Evolutionary conservation across 2,113 vertebrate genomes (phyloP).

Genomic region (Hypocryptadius cinnamomeus): DNA sequence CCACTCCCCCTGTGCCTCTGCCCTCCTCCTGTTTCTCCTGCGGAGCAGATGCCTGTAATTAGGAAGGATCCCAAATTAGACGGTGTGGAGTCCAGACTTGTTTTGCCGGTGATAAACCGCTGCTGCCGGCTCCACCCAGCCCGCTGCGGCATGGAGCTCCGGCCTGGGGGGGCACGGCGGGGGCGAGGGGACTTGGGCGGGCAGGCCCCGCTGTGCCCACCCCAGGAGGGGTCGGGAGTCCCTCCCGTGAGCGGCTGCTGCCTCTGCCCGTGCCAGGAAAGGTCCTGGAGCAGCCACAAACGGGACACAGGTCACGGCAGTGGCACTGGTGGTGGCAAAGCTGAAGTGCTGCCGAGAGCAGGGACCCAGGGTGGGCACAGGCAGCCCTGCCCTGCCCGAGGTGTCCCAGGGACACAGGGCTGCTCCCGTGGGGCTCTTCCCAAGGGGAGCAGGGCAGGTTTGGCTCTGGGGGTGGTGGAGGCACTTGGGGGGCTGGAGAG

Average conservation of each 20-base stretch:
- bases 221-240: background rate
- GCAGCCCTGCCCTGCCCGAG: background rate
- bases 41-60: background rate
- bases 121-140: background rate
- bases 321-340: background rate
- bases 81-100: background rate
- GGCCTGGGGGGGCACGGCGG: accelerated
- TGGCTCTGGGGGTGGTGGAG: background rate
- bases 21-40: background rate
- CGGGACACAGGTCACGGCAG: accelerated
- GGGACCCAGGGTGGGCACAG: background rate
- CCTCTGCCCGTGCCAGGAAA: background rate
- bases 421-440: accelerated
- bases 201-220: background rate
- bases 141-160: background rate
- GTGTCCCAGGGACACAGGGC: background rate
- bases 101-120: background rate
- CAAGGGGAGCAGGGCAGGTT: accelerated
- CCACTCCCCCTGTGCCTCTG: background rate
- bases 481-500: accelerated
- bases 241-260: accelerated
- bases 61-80: conserved; percentile 16
- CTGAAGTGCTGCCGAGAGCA: accelerated
- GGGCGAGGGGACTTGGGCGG: accelerated
- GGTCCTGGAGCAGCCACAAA: background rate